Base-by-base conservation (phyloP, 2,113 vertebrate species). In the Seriola dumerili region DNA sequence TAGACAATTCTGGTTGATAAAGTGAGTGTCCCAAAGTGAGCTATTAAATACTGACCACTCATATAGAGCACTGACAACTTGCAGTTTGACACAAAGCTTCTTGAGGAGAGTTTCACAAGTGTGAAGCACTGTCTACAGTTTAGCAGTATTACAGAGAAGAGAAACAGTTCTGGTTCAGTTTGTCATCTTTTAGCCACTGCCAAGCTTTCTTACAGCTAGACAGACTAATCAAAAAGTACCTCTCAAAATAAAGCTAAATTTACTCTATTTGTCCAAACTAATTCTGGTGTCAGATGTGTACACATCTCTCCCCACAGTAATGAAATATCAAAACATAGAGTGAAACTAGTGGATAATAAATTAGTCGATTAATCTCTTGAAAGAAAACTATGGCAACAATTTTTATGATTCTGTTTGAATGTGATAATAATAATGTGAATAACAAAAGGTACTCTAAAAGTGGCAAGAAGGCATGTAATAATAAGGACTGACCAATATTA, bases 1-100 rank as follows among this genome's bases (percentile, higher is more conserved):
- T 29, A 76, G 63, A 74, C 58, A 66, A 44, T 32, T 36, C 38
- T 34, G 40, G 16, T 58, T 69, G 7, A 64, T 78, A 58, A 62
- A 62, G 6, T 1, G 25, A 68, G 7, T 68, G 44, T 55, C 59
- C 23, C 46, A 69, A 52, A 73, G 32, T 55, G 64, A 21, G 17
- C 21, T 58, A 13, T 36, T 44, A 73, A 23, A 61, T 19, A 62
- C 16, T 46, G 14, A 65, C 25, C 5, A 25, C 50, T 78, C 17
- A 62, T 42, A 46, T 5, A 29, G 1, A 68, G 3, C 38, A 40
- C 4, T 17, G 32, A 64, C 11, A 8, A 57, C 29, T 57, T 77
- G 25, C n/a, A 62, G 34, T 63, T 44, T 38, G 61, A 77, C 42
- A 71, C 36, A 54, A 40, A 62, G 42, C 52, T 62, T 29, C 21